A percentile compares a stretch with the other conserved stretches of the same genome.
These are phyloP conservation scores for Zaprionus davidi DNA, from an alignment of 1,140 invertebrate species.

Conservation along the genomic window DNA sequence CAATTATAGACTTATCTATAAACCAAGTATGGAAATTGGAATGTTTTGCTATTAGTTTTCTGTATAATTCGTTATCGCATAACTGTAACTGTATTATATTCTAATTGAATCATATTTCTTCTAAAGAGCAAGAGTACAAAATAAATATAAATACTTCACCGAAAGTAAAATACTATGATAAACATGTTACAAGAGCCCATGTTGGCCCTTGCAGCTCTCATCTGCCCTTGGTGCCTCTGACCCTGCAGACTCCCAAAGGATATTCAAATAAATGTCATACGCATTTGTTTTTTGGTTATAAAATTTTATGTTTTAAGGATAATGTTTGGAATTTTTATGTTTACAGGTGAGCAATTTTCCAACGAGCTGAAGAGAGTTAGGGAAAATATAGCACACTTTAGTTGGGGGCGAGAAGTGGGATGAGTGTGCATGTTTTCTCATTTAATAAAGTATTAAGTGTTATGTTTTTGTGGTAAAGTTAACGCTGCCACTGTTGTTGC, in stretches of 20 bases:
- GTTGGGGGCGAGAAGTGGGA: background rate
- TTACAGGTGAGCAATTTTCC: conserved; percentile 80
- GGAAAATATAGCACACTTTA: background rate
- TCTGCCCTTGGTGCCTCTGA: conserved; percentile 22
- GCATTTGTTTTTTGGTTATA: conserved; percentile 80
- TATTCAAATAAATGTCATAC: conserved; percentile 83
- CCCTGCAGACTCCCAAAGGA: conserved; percentile 65
- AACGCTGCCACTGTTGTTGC: conserved; percentile 35
- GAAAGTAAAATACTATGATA: conserved; percentile 78
- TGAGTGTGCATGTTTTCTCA: conserved; percentile 70
- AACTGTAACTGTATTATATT: background rate
- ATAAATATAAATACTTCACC: conserved; percentile 52
- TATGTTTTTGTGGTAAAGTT: conserved; percentile 77
- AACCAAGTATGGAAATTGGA: background rate
- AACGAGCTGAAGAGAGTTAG: conserved; percentile 37
- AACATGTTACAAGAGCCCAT: conserved; percentile 66
- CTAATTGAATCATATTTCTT: background rate
- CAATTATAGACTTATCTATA: background rate
- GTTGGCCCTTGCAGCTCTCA: conserved; percentile 26
- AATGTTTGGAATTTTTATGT: conserved; percentile 82
- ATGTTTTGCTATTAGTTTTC: background rate
- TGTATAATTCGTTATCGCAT: background rate
- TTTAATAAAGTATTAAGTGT: conserved; percentile 83
- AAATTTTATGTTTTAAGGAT: conserved; percentile 83
- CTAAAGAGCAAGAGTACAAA: conserved; percentile 29